Base-by-base conservation (phyloP, 1,140 invertebrate genomes). In the Lepidurus arcticus region DNA sequence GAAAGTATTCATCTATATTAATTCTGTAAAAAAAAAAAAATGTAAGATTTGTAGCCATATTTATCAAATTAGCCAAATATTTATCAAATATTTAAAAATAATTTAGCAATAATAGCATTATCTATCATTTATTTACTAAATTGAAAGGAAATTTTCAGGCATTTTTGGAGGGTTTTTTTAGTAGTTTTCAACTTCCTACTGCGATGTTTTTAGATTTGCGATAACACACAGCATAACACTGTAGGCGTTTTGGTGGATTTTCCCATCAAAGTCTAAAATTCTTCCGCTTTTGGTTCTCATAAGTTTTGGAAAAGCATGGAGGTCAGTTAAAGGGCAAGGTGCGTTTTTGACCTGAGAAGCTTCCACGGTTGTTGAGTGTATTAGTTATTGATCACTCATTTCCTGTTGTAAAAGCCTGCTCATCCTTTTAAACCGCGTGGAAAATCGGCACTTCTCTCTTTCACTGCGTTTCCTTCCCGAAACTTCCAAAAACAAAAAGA, bases 401-500 rank as follows among this genome's bases (percentile, higher is more conserved):
- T 65, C 53, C 53, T 65, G 53, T 65, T 65, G 53, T 65, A 65
- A 65, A 65, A 65, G 53, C 53, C 21, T 65, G 53, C 53, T 65
- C 53, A 65, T 65, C 53, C 53, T 65, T 34, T 65, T 65, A 65
- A 65, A 65, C 53, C 53, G 53, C 53, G 53, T 65, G 53, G 53
- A 65, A 65, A 65, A 65, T 65, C 53, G 53, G 53, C 53, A 65
- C 53, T 65, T 65, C 53, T 65, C 53, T 65, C 53, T 65, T 65
- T 21, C 53, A 7, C 53, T 65, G 3, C 53, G 53, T 21, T 21
- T 65, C 53, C 21, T 65, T 65, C 5, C 21, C 21, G 4, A 13
- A n/a, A 65, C 53, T 65, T n/a, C 9, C 53, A 65, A 65, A 65
- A 65, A 13, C 53, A 65, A 65, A 65, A 65, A 65, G 53, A 65